Percentiles rank a stretch among this genome's conserved stretches.
These are phyloP conservation scores for Odontophorus gujanensis DNA, from an alignment of 2,113 vertebrate genomes.

Conservation along the genomic window DNA sequence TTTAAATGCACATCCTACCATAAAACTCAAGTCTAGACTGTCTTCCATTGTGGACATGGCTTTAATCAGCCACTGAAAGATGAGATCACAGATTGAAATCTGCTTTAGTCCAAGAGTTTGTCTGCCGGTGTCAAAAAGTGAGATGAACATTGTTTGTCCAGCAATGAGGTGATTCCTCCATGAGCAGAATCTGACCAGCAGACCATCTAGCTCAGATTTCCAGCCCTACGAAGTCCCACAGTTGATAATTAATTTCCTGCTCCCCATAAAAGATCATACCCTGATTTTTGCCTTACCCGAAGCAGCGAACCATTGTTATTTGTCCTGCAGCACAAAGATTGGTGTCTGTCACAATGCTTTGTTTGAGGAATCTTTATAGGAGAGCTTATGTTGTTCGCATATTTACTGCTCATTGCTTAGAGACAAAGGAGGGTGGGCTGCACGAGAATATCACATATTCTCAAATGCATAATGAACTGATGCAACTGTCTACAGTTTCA, in stretches of 20 bases:
- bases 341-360: background rate
- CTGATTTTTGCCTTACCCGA: background rate
- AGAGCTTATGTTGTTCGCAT: background rate
- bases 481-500: background rate
- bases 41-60: background rate
- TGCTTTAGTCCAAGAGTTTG: accelerated
- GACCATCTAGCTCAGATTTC: background rate
- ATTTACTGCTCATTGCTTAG: background rate
- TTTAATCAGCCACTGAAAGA: background rate
- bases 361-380: background rate
- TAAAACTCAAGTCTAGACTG: background rate
- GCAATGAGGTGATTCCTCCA: background rate
- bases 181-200: background rate
- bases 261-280: background rate
- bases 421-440: background rate
- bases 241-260: background rate
- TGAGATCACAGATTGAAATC: background rate
- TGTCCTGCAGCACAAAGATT: background rate
- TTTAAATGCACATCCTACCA: background rate
- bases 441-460: background rate
- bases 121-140: background rate
- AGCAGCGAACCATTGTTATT: background rate
- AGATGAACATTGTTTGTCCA: background rate
- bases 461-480: background rate
- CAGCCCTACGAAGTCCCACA: background rate